phyloP scores from a whole-genome alignment of 2,797 vertebrate species.

The Chelmon rostratus region DNA sequence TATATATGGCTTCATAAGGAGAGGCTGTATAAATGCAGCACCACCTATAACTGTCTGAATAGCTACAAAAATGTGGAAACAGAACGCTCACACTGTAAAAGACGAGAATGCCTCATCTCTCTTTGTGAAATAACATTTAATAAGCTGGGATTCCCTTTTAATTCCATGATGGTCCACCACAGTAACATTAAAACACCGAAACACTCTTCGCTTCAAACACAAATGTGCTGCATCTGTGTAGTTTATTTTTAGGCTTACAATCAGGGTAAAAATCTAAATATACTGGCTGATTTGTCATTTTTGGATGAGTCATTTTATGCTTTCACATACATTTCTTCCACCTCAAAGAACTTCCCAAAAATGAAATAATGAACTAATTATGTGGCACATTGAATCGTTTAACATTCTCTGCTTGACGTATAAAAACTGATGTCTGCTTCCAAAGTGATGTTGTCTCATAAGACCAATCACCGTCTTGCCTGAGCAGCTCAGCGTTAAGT shows the following conservation, averaged over 20 bases:
- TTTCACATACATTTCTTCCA: neutral
- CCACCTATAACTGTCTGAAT: neutral
- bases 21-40: neutral
- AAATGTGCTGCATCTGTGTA: neutral
- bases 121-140: neutral
- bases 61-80: neutral
- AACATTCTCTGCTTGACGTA: neutral
- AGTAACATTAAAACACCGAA: constrained; percentile 1
- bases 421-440: neutral
- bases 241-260: neutral
- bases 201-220: neutral
- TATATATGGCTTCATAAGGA: constrained; percentile 3
- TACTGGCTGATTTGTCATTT: neutral
- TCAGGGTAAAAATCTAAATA: neutral
- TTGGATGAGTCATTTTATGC: neutral
- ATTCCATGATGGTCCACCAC: neutral
- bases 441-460: neutral
- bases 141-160: neutral
- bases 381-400: neutral
- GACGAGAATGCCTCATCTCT: neutral
- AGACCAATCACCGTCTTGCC: constrained; percentile 12
- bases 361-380: neutral
- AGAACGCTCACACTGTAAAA: neutral
- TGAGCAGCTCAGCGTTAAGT: constrained; percentile 27
- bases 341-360: neutral